Evolutionary conservation across 2,888 invertebrate genomes (phyloP).

Genomic region (Embidobia sp.): DNA sequence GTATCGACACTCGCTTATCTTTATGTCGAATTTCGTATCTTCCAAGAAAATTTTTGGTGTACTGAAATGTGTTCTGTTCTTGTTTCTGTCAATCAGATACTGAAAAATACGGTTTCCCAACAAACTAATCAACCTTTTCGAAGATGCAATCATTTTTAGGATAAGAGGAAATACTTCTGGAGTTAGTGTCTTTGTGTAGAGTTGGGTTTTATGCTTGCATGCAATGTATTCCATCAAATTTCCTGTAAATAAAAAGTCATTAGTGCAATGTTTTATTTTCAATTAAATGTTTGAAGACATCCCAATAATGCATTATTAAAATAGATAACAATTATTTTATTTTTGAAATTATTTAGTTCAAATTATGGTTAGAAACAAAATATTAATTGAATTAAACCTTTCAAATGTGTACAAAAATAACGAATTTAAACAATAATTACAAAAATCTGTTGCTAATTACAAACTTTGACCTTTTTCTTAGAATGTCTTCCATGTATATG

Average conservation of each 20-base stretch:
- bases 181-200: slow-evolving; percentile 81
- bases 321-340: no score
- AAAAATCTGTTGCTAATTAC: no score
- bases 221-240: slow-evolving; percentile 83
- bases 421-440: neutral
- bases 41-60: slow-evolving; percentile 83
- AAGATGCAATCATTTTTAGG: slow-evolving; percentile 82
- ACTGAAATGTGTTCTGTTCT: slow-evolving; percentile 82
- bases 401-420: no score
- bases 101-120: slow-evolving; percentile 84
- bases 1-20: slow-evolving; percentile 77
- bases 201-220: slow-evolving; percentile 80
- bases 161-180: slow-evolving; percentile 82
- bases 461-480: no score
- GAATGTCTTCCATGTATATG: no score
- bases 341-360: no score
- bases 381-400: no score
- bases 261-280: neutral
- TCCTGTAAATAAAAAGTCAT: slow-evolving; percentile 12
- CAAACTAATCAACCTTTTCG: slow-evolving; percentile 82
- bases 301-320: no score
- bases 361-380: no score
- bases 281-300: no score
- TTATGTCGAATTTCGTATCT: slow-evolving; percentile 81
- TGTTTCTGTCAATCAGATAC: slow-evolving; percentile 83